A percentile compares a stretch with the other conserved stretches of the same genome.
Conservation (phyloP, 92 coral and sea anemone genomes). For the Phenganax marumi region DNA sequence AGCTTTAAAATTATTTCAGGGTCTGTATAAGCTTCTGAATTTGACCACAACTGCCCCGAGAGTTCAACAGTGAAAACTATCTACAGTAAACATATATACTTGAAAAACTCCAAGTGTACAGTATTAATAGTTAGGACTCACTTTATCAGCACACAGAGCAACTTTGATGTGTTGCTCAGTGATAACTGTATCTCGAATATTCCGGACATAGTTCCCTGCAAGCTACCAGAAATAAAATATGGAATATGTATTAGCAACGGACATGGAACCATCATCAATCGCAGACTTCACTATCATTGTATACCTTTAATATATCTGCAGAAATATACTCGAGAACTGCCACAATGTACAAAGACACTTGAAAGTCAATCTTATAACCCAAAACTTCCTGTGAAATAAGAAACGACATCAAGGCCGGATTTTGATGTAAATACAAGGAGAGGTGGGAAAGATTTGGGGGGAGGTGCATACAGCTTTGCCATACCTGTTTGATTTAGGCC, state of each 20-base stretch:
- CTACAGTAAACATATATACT: too few relatives aligned
- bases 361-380: conserved; percentile 86
- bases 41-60: too few relatives aligned
- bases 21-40: too few relatives aligned
- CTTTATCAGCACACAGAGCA: conserved; percentile 98
- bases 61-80: too few relatives aligned
- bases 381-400: conserved; percentile 74
- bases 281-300: not conserved
- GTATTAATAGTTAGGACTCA: conserved; percentile 11
- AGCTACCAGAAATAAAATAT: conserved; percentile 50
- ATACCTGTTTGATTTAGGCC: too few relatives aligned
- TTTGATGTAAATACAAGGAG: too few relatives aligned
- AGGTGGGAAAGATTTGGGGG: too few relatives aligned
- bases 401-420: not conserved
- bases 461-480: not conserved
- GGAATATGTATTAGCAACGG: not conserved
- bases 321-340: conserved; percentile 98
- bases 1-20: too few relatives aligned
- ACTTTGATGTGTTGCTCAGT: conserved; percentile 97
- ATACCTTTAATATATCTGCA: conserved; percentile 93
- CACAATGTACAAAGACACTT: conserved; percentile 84
- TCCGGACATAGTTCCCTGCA: conserved; percentile 95
- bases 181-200: conserved; percentile 78
- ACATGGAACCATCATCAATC: too few relatives aligned
- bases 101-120: too few relatives aligned